Evolutionary conservation across 2,797 vertebrate species (phyloP).

Genomic region (Nyctibius grandis): DNA sequence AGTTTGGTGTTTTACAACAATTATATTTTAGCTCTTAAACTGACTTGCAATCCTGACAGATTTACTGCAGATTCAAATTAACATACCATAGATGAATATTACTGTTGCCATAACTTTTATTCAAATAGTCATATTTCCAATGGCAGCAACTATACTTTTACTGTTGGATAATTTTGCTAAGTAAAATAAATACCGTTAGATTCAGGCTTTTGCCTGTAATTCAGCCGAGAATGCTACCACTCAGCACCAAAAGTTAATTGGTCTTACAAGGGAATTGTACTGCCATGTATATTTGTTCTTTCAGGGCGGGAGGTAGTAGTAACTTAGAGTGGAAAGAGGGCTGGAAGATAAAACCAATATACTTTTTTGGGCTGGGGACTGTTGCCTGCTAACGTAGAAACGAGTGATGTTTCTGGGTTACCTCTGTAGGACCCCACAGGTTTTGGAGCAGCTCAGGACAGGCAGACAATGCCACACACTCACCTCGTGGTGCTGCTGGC

Average conservation of each 20-base stretch:
- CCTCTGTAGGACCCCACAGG: background rate
- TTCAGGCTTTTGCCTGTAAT: background rate
- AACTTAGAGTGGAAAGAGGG: background rate
- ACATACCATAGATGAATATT: slow-evolving; percentile 37
- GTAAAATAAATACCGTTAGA: slow-evolving; percentile 39
- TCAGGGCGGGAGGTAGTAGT: background rate
- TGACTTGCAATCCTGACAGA: slow-evolving; percentile 7
- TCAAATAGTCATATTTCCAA: slow-evolving; percentile 38
- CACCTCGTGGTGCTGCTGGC: background rate
- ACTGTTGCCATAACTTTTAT: slow-evolving; percentile 44
- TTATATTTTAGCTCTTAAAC: slow-evolving; percentile 45
- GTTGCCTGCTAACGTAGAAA: background rate
- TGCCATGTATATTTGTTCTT: background rate
- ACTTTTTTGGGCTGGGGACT: background rate
- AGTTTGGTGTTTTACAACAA: slow-evolving; percentile 37
- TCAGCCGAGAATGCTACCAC: background rate
- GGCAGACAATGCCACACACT: background rate
- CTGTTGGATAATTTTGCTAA: slow-evolving; percentile 36
- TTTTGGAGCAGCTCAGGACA: background rate
- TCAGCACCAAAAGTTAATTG: background rate
- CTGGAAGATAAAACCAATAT: background rate
- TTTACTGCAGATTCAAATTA: slow-evolving; percentile 55
- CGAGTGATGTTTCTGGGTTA: background rate
- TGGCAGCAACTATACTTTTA: slow-evolving; percentile 46
- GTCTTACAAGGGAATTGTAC: background rate